Conservation (phyloP, 2,113 vertebrate genomes). For the Phalacrocorax pelagicus region DNA sequence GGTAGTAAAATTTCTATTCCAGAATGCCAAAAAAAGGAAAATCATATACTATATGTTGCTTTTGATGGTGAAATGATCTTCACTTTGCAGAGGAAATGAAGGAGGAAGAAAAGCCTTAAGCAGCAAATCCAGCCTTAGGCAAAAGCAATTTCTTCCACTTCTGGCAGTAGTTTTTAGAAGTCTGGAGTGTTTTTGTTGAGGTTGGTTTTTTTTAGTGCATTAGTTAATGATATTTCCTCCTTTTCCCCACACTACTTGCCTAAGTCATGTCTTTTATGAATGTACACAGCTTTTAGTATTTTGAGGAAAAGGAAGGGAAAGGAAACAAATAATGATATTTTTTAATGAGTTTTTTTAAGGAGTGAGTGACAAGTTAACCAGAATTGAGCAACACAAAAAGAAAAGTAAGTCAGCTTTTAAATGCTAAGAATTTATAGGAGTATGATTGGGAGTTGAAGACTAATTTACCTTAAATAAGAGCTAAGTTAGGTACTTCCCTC, state of each 20-base stretch:
- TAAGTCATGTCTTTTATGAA: not conserved
- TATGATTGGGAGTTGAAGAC: not conserved
- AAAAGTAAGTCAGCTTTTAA: not conserved
- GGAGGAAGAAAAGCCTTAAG: not conserved
- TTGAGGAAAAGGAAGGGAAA: not conserved
- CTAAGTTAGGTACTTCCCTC: not conserved
- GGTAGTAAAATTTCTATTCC: not conserved
- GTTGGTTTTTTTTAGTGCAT: not conserved
- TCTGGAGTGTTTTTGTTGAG: not conserved
- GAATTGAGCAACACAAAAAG: not conserved
- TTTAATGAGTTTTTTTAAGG: not conserved
- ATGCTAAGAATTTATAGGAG: not conserved
- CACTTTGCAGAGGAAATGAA: not conserved
- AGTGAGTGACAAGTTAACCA: not conserved
- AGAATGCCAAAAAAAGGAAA: not conserved
- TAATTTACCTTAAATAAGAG: not conserved
- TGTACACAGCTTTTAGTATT: not conserved
- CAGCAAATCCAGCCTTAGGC: not conserved
- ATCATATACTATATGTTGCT: not conserved
- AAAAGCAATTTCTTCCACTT: slow-evolving; percentile 2
- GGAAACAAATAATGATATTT: not conserved
- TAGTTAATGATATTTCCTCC: not conserved
- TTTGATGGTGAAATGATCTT: not conserved
- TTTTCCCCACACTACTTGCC: not conserved
- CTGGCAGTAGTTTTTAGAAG: not conserved